Evolutionary conservation across 2,888 invertebrate species (phyloP), one percentile per base, ranked within the genome.

Genomic region (Bellardia pandia): DNA sequence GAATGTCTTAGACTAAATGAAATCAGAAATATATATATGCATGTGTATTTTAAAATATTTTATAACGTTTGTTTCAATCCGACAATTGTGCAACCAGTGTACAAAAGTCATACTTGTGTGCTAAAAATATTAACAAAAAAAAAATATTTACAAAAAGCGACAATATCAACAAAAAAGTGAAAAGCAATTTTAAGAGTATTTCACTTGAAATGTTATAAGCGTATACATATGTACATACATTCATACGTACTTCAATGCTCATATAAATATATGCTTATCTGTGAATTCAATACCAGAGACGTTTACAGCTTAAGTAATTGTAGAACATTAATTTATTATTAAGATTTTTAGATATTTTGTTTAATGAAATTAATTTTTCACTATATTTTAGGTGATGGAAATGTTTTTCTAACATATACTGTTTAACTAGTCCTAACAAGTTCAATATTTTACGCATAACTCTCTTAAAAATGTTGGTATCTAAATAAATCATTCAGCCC

Each of bases 101-200:
- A 60, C 7, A n/a, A 58, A 62, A 62, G 62, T 37, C 30, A 56
- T 40, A 14, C 8, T 72, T 56, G 40, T 72, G 8, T 58, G 14
- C 42, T 58, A n/a, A 23, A 58, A 14, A 30, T 33, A 62, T 23
- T 23, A 14, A 13, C 2, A 3, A 8, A 8, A 33, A 48, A 37
- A 16, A 16, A 37, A 7, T 60, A 60, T 74, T 76, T 53, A 8
- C 37, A 60, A 68, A 60, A 60, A 16, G 33, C 64, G 58, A 72
- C 58, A 77, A 14, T 56, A 64, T 40, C 51, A 48, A 42, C 53
- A 40, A 72, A 80, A 85, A 45, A 42, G 16, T 4, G 33, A 86
- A 86, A 86, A 77, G 58, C 72, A 71, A 76, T 80, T 86, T 85
- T 51, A 51, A 74, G 68, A 82, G 62, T 74, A 78, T 82, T 82